These are phyloP conservation scores for Drosophila paracracens DNA, from an alignment of 2,888 invertebrate genomes.

Conservation along the genomic window DNA sequence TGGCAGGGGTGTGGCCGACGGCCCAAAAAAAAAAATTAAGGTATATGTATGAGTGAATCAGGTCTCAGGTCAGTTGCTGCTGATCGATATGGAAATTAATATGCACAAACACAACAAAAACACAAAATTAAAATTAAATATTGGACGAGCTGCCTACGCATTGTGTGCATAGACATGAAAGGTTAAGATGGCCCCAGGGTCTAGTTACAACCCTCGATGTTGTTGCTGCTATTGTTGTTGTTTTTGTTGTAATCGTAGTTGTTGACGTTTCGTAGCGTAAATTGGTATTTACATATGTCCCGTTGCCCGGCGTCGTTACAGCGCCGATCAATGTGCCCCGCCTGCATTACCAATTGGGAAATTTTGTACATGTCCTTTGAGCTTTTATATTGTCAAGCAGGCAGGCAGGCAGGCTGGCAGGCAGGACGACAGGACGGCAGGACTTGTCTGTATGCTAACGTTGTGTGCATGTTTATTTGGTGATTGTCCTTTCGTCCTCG, in stretches of 20 bases:
- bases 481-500: slow-evolving; percentile 67
- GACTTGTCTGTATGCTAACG: slow-evolving; percentile 16
- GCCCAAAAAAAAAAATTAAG: slow-evolving; percentile 22
- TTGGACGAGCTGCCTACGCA: slow-evolving; percentile 32
- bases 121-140: slow-evolving; percentile 37
- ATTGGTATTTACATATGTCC: slow-evolving; percentile 81
- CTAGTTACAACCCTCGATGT: slow-evolving; percentile 24
- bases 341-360: slow-evolving; percentile 71
- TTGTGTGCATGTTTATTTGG: slow-evolving; percentile 68
- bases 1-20: slow-evolving; percentile 46
- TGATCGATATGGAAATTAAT: slow-evolving; percentile 60
- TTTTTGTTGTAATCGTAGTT: slow-evolving; percentile 72
- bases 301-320: slow-evolving; percentile 34
- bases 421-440: not conserved
- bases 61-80: slow-evolving; percentile 21
- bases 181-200: slow-evolving; percentile 41
- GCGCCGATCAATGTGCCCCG: slow-evolving; percentile 59
- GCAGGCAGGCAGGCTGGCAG: not conserved
- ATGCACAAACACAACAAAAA: slow-evolving; percentile 21
- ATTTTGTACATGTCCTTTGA: slow-evolving; percentile 72
- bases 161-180: slow-evolving; percentile 11
- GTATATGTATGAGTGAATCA: slow-evolving; percentile 27
- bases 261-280: slow-evolving; percentile 78
- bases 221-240: slow-evolving; percentile 13
- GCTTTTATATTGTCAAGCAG: slow-evolving; percentile 53